phyloP scores from a whole-genome alignment of 2,797 vertebrate species.

The Lepidocolaptes lacrymiger region DNA sequence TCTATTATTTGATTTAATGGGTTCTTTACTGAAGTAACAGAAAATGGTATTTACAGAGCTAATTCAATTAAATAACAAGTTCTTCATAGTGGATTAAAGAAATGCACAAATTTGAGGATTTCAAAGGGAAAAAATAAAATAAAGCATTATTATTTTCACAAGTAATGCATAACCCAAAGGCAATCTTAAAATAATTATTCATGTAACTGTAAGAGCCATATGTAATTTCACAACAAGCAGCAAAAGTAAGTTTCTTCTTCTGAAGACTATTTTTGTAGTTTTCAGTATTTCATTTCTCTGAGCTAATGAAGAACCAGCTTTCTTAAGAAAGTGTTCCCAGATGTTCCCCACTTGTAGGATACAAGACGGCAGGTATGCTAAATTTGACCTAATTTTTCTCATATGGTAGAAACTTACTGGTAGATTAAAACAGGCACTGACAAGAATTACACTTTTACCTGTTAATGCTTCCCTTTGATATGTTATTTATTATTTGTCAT shows the following conservation, averaged over 20 bases:
- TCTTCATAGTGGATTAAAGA: constrained; percentile 25
- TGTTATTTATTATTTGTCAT: not conserved
- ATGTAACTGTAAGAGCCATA: not conserved
- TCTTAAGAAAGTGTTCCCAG: not conserved
- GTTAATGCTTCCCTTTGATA: not conserved
- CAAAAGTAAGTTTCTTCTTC: not conserved
- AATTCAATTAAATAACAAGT: constrained; percentile 30
- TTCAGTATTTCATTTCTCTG: not conserved
- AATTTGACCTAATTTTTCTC: not conserved
- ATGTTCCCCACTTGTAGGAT: not conserved
- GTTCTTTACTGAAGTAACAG: not conserved
- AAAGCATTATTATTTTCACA: not conserved
- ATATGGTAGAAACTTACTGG: not conserved
- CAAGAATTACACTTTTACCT: not conserved
- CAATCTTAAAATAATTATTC: not conserved
- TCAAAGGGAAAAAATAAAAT: not conserved
- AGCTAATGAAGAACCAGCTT: not conserved
- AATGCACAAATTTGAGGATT: not conserved
- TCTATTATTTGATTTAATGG: not conserved
- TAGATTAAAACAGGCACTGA: not conserved
- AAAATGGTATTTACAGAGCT: not conserved
- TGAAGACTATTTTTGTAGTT: not conserved
- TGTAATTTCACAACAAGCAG: not conserved
- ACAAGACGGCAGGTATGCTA: not conserved
- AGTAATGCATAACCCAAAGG: not conserved